Percentiles rank a stretch among this genome's conserved stretches.
phyloP scores from a whole-genome alignment of 2,113 vertebrate genomes.

The Mohoua ochrocephala region DNA sequence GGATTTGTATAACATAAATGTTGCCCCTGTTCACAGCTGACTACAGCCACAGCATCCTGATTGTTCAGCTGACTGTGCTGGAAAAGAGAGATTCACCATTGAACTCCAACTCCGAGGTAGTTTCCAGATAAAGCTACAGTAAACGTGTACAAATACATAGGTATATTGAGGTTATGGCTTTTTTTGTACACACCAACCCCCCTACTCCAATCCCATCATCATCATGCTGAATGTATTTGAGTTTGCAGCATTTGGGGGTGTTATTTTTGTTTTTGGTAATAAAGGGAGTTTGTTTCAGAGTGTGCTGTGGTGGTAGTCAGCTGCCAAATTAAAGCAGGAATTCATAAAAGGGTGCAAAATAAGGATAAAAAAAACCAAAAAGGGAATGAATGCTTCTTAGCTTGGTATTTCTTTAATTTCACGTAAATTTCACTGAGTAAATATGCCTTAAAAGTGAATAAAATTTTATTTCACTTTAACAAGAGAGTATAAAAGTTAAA shows the following conservation, averaged over 20 bases:
- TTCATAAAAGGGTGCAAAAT: not conserved
- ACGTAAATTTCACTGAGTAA: conserved; percentile 78
- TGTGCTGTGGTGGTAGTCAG: not conserved
- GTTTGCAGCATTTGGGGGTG: not conserved
- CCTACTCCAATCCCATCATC: not conserved
- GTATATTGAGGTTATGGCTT: not conserved
- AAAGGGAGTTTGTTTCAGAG: not conserved
- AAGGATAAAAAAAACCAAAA: not conserved
- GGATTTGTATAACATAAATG: not conserved
- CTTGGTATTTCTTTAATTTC: conserved; percentile 75
- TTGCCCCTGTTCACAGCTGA: not conserved
- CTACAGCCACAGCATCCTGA: not conserved
- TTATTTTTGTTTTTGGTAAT: not conserved
- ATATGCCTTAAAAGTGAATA: conserved; percentile 87
- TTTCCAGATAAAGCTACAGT: not conserved
- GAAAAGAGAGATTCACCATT: not conserved
- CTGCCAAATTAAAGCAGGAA: not conserved
- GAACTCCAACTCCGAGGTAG: not conserved
- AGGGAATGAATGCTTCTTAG: not conserved
- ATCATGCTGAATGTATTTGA: not conserved
- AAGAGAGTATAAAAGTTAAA: conserved; percentile 94
- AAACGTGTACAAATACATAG: not conserved
- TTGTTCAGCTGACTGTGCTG: not conserved
- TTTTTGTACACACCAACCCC: not conserved
- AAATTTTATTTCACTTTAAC: conserved; percentile 92